Percentiles rank a stretch among this genome's conserved stretches.
Conservation (phyloP, 2,888 invertebrate genomes). For the Mantis religiosa region DNA sequence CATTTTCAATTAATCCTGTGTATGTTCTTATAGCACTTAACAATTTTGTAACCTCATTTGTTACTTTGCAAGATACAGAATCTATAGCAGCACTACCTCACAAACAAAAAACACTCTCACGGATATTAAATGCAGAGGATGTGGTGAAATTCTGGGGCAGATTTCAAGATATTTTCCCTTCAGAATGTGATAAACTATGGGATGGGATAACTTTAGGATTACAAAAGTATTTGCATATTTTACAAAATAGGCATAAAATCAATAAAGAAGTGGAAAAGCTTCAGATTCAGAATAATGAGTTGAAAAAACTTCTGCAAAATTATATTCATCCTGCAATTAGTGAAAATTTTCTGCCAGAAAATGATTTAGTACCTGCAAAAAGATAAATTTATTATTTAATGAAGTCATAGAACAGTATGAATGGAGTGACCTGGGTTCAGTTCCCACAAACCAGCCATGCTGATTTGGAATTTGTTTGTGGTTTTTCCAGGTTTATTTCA, state of each 20-base stretch:
- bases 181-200: slow-evolving; percentile 66
- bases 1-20: slow-evolving; percentile 61
- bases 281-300: slow-evolving; percentile 63
- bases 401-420: not conserved
- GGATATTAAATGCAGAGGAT: slow-evolving; percentile 43
- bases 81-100: slow-evolving; percentile 37
- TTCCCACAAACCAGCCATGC: too few species aligned
- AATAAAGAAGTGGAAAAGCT: slow-evolving; percentile 61
- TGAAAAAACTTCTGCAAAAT: slow-evolving; percentile 62
- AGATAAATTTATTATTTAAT: not conserved
- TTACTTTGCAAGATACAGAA: slow-evolving; percentile 36
- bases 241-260: slow-evolving; percentile 56
- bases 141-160: slow-evolving; percentile 64
- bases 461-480: too few species aligned
- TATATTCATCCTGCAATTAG: slow-evolving; percentile 41
- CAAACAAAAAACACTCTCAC: slow-evolving; percentile 46
- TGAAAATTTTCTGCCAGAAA: not conserved
- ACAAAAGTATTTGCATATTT: slow-evolving; percentile 58
- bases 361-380: not conserved
- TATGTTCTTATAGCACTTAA: slow-evolving; percentile 62
- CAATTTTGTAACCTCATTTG: slow-evolving; percentile 53
- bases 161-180: slow-evolving; percentile 57
- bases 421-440: too few species aligned
- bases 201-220: slow-evolving; percentile 60
- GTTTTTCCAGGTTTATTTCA: too few species aligned